Base-by-base conservation (phyloP, 1,140 invertebrate genomes). In the Drosophila suzukii region DNA sequence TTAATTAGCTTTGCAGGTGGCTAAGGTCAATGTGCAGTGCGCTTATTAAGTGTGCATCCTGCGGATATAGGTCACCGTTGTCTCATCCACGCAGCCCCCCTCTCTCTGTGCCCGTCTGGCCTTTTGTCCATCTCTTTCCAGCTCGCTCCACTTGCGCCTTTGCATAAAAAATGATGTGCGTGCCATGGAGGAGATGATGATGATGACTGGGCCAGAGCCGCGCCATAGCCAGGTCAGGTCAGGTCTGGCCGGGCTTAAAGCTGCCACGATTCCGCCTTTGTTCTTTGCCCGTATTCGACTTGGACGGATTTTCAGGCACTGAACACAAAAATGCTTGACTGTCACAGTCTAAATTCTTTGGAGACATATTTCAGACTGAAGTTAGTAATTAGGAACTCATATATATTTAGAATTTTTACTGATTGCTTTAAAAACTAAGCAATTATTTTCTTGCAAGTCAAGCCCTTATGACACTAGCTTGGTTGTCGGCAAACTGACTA, bases 131-230 rank as follows among this genome's bases (percentile, higher is more conserved):
- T 43, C 61, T 55, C 50, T 24, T 34, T 63, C 39, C 11, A 12
- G 32, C 17, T 15, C 44, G 13, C 30, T 51, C 8, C 20, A 32
- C 43, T 58, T 67, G 44, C 32, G 44, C 54, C 68, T 43, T 76
- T 81, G 75, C 59, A 66, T 75, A 82, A 84, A 83, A 75, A 75
- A 84, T 83, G 71, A 84, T 84, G 75, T 83, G 80, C 75, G 79
- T 75, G 75, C 50, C 72, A 51, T 62, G 61, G 6, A 41, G 41
- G 20, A 46, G 74, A 50, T 51, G 70, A 54, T 54, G 46, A 66
- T 63, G 62, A 53, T 36, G 38, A 67, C 53, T 70, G 36, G 43
- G 63, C 44, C 46, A 41, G 47, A 43, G 58, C 27, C 30, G 49
- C 20, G 7, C n/a, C 20, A 43, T 43, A 30, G 46, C 41, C 75